Evolutionary conservation across 92 coral and sea anemone species (phyloP).

Genomic region (Paragorgia papillata): DNA sequence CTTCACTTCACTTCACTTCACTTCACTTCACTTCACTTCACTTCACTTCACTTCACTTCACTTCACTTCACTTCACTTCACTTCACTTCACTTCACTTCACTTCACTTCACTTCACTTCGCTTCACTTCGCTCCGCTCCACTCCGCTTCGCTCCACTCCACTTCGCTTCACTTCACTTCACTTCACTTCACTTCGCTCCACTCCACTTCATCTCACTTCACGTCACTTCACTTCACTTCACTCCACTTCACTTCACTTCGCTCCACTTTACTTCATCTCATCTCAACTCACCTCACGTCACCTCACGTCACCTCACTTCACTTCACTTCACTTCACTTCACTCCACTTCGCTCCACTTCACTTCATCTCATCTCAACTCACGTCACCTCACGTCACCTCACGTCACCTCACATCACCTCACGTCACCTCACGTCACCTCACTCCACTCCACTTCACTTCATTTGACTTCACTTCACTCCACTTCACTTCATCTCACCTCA

Average conservation of each 20-base stretch:
- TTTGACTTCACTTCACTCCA: background rate
- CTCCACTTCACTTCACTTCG: background rate
- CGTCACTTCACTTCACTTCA: background rate
- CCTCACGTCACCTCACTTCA: slow-evolving; percentile 1
- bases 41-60: too few species aligned
- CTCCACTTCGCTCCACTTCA: background rate
- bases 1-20: too few species aligned
- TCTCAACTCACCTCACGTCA: background rate
- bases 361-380: background rate
- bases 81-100: background rate
- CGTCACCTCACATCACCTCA: background rate
- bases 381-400: background rate
- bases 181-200: background rate
- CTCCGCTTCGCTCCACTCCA: background rate
- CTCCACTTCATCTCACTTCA: background rate
- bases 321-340: background rate
- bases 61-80: too few species aligned
- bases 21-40: too few species aligned
- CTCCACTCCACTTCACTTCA: background rate
- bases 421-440: background rate
- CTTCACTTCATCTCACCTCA: slow-evolving; percentile 6
- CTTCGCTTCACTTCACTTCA: background rate
- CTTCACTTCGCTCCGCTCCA: slow-evolving; percentile 7
- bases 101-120: background rate
- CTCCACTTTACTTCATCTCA: too few species aligned